Base-by-base conservation (phyloP, 1,140 invertebrate genomes). In the Drosophila nikananu region DNA sequence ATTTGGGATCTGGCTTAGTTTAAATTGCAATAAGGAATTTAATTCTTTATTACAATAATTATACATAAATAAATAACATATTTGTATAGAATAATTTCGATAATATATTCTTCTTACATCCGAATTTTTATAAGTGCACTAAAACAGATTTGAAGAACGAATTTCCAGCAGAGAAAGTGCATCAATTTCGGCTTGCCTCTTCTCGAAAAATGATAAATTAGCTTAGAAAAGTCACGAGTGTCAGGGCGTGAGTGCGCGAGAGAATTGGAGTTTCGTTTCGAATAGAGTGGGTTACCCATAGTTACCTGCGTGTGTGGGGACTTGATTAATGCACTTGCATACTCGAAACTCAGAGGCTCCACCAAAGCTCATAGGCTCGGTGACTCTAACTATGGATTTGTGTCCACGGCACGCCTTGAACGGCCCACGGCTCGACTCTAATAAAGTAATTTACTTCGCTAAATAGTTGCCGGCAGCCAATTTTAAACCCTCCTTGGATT, bases 201-300 rank as follows among this genome's bases (percentile, higher is more conserved):
- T 73, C 70, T 61, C 41, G 51, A 62, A 71, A 78, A 75, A 57
- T 84, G 82, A 84, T 84, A 84, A 84, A 84, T 84, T 78, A 78
- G 71, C 79, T 84, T 84, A 82, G 82, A 84, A 84, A 86, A 84
- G 83, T 84, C 82, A 86, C 82, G 82, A 84, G 83, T 82, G 82
- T 81, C 78, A 86, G 82, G 82, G 81, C 81, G 81, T 84, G 82
- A 84, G 77, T 86, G 81, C 54, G 70, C 67, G 54, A 73, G 54
- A 52, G 70, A 52, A 73, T 51, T 71, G 70, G 70, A 73, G 58
- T 63, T 67, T 63, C 58, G 58, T 63, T 67, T 63, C 58, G 42
- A 73, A 81, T 76, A 66, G 65, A 81, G 80, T 81, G 79, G 65
- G 80, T 48, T 68, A 77, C 41, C 60, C 32, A 39, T 51, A 59